phyloP scores from a whole-genome alignment of 2,888 invertebrate genomes.

The Eledona agricola region DNA sequence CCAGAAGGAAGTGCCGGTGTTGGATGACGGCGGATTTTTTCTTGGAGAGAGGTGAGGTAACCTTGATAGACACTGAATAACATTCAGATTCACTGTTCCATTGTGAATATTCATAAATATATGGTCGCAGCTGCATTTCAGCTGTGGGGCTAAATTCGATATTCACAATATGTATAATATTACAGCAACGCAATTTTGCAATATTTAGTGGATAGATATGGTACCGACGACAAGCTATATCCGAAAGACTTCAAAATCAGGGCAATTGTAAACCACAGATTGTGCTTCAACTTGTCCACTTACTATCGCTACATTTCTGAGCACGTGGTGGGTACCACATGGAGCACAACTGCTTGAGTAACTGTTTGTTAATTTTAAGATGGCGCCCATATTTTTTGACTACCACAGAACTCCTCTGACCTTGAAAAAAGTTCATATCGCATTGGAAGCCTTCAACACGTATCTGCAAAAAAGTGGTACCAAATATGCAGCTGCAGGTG shows the following conservation, averaged over 20 bases:
- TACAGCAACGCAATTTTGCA: slow-evolving; percentile 71
- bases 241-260: slow-evolving; percentile 75
- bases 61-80: neutral
- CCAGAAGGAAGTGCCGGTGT: slow-evolving; percentile 79
- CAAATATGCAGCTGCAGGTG: slow-evolving; percentile 72
- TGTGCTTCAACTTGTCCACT: slow-evolving; percentile 80
- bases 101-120: too few species aligned
- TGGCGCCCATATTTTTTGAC: slow-evolving; percentile 81
- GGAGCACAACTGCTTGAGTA: neutral
- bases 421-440: slow-evolving; percentile 74
- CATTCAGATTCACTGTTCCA: too few species aligned
- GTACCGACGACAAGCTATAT: slow-evolving; percentile 71
- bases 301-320: slow-evolving; percentile 77
- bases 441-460: slow-evolving; percentile 72
- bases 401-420: slow-evolving; percentile 74
- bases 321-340: slow-evolving; percentile 67
- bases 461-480: slow-evolving; percentile 70
- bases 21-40: slow-evolving; percentile 81
- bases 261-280: slow-evolving; percentile 79
- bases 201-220: slow-evolving; percentile 81
- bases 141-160: slow-evolving; percentile 1
- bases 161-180: slow-evolving; percentile 1
- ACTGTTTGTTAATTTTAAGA: slow-evolving; percentile 60
- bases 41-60: slow-evolving; percentile 73
- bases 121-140: neutral